Evolutionary conservation across 2,113 vertebrate genomes (phyloP).

Genomic region (Oostethus manadensis): DNA sequence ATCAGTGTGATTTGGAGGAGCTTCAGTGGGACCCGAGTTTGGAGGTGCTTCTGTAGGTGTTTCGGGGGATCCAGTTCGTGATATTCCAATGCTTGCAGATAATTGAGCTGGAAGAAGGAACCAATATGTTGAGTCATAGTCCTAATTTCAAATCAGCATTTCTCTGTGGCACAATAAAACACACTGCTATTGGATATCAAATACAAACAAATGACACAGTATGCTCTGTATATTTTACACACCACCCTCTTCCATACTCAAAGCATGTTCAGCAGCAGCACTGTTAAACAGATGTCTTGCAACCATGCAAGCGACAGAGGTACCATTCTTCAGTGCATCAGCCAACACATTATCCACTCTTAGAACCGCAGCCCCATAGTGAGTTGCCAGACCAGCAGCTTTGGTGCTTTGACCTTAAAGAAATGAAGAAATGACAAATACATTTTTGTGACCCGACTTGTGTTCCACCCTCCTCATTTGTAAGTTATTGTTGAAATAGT

Average conservation of each 20-base stretch:
- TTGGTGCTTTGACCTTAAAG: constrained; percentile 71
- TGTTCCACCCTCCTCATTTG: too few relatives aligned
- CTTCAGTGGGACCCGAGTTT: constrained; percentile 41
- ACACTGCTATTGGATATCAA: too few relatives aligned
- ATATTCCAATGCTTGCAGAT: background rate
- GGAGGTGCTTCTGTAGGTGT: background rate
- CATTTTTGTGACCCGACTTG: background rate
- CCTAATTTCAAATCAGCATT: background rate
- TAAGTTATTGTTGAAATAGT: too few relatives aligned
- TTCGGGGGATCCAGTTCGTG: background rate
- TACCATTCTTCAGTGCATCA: constrained; percentile 68
- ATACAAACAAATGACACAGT: background rate
- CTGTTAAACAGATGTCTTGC: constrained; percentile 73
- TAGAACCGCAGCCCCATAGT: constrained; percentile 71
- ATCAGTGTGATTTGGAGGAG: constrained; percentile 51
- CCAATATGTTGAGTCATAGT: background rate
- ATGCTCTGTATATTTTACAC: constrained; percentile 22
- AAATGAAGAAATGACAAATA: background rate
- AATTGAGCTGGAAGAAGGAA: constrained; percentile 28
- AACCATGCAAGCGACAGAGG: constrained; percentile 49
- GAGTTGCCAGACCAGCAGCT: constrained; percentile 63
- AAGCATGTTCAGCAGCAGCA: constrained; percentile 60
- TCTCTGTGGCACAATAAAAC: background rate
- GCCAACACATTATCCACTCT: constrained; percentile 74
- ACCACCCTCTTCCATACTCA: constrained; percentile 67